These are phyloP conservation scores for Pipistrellus nathusii DNA, from an alignment of 2,797 vertebrate species.

Conservation along the genomic window DNA sequence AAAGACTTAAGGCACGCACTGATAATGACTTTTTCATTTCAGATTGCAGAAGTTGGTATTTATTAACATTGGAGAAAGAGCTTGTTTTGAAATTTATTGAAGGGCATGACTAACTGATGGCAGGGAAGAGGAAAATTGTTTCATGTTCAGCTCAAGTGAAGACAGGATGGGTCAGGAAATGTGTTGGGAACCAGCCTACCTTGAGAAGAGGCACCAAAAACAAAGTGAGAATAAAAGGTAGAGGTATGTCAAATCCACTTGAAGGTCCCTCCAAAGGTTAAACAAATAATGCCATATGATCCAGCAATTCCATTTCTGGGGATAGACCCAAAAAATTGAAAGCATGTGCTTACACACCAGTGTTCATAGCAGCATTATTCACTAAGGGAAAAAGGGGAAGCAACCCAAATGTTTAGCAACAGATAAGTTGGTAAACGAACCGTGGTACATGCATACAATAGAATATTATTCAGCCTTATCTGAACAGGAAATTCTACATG, in stretches of 20 bases:
- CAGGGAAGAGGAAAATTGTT: not conserved
- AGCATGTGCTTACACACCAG: not conserved
- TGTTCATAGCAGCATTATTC: not conserved
- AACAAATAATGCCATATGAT: not conserved
- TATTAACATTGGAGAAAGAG: not conserved
- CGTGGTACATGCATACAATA: not conserved
- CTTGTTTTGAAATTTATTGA: not conserved
- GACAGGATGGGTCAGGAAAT: not conserved
- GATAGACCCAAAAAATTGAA: not conserved
- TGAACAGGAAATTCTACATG: not conserved
- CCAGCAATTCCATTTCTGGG: not conserved
- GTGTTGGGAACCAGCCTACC: not conserved
- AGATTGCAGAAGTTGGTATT: not conserved
- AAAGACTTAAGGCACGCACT: not conserved
- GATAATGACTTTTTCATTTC: not conserved
- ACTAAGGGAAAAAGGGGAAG: not conserved
- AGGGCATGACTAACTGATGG: not conserved
- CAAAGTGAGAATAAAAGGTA: not conserved
- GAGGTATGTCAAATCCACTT: not conserved
- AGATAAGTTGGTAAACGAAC: not conserved
- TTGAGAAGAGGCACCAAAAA: not conserved
- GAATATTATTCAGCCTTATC: not conserved
- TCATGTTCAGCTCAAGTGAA: not conserved
- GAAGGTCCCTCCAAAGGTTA: not conserved
- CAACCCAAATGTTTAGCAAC: not conserved